phyloP scores from a whole-genome alignment of 2,888 invertebrate genomes.

The Plebejus argus region DNA sequence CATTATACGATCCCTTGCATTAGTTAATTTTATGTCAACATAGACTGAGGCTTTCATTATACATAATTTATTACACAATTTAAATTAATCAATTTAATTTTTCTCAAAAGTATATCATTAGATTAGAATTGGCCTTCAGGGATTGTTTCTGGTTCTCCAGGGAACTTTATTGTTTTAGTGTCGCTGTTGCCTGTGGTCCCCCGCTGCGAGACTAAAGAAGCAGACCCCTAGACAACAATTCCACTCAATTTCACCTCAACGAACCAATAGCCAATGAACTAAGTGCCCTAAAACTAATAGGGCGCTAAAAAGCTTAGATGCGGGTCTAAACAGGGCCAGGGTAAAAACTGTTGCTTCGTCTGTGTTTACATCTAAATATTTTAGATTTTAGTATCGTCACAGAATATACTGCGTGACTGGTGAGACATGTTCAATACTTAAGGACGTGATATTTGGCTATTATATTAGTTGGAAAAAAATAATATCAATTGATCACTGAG shows the following conservation, averaged over 20 bases:
- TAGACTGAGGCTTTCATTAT: too few relatives aligned
- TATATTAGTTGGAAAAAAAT: too few relatives aligned
- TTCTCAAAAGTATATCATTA: not conserved
- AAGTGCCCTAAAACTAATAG: not conserved
- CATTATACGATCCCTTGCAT: too few relatives aligned
- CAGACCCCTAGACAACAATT: not conserved
- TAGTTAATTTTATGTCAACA: too few relatives aligned
- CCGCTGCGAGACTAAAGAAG: not conserved
- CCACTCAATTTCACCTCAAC: not conserved
- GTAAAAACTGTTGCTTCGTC: not conserved
- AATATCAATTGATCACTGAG: too few relatives aligned
- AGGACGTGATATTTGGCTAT: too few relatives aligned
- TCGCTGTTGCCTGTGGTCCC: not conserved
- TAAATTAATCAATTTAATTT: not conserved
- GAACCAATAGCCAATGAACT: conserved; percentile 7
- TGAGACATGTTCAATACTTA: too few relatives aligned
- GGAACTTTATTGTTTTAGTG: conserved; percentile 3
- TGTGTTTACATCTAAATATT: not conserved
- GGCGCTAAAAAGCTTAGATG: not conserved
- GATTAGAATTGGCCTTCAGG: not conserved
- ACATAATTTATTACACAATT: too few relatives aligned
- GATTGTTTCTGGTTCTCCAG: conserved; percentile 4
- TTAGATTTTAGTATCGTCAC: not conserved
- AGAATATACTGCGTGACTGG: too few relatives aligned
- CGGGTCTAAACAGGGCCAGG: not conserved